These are phyloP conservation scores for Amblyopsis hoosieri DNA, from an alignment of 2,797 vertebrate genomes.

Conservation along the genomic window DNA sequence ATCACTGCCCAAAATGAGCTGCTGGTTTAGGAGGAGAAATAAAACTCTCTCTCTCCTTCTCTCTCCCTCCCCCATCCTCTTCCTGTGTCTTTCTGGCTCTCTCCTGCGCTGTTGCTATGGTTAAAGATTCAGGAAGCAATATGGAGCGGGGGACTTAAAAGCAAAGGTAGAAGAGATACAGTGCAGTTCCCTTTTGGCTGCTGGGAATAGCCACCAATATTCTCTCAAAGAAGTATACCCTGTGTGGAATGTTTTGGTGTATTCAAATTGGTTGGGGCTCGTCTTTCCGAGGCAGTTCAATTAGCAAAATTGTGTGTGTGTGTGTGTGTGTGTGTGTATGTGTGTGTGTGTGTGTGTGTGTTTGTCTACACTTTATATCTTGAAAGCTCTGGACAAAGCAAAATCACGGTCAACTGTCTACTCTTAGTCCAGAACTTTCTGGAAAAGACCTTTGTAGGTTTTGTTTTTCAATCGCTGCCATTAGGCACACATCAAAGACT, in stretches of 20 bases:
- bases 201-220: constrained; percentile 8
- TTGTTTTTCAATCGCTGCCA: constrained; percentile 1
- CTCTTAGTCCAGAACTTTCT: not conserved
- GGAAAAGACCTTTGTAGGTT: not conserved
- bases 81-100: constrained; percentile 16
- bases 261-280: not conserved
- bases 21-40: constrained; percentile 49
- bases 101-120: constrained; percentile 47
- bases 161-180: constrained; percentile 37
- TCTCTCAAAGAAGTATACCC: constrained; percentile 1
- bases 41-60: constrained; percentile 17
- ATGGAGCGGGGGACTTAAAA: constrained; percentile 27
- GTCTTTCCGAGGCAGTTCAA: not conserved
- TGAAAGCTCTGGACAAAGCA: not conserved
- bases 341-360: not conserved
- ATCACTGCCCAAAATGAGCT: constrained; percentile 72
- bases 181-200: constrained; percentile 26
- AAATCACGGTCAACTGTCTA: too few species aligned
- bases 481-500: constrained; percentile 6
- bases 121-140: constrained; percentile 37
- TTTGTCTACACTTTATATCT: not conserved
- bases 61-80: constrained; percentile 21
- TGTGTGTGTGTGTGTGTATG: too few species aligned
- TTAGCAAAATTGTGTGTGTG: not conserved
- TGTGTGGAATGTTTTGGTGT: not conserved